Conservation (phyloP, 2,888 invertebrate genomes). For the Blera fallax region DNA sequence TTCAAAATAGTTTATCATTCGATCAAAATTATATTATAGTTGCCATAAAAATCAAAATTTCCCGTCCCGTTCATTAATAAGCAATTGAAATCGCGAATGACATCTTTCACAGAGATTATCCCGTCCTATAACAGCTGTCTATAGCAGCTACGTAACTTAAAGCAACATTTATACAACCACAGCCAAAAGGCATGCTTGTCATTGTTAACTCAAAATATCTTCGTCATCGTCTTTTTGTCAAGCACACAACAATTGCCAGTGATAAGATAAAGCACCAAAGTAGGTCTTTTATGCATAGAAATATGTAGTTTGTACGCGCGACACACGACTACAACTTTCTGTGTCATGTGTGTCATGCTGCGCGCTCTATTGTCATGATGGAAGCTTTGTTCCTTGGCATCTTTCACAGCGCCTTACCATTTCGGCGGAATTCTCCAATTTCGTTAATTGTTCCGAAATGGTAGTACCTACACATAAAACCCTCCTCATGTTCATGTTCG, state of each 20-base stretch:
- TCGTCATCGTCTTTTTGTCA: conserved; percentile 3
- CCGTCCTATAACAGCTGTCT: background rate
- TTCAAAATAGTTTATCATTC: background rate
- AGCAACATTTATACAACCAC: background rate
- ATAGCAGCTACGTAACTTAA: background rate
- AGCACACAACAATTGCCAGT: background rate
- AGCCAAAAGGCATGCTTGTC: background rate
- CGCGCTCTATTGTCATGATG: background rate
- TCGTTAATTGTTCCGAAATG: conserved; percentile 31
- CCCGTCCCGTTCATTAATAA: background rate
- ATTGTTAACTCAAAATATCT: conserved; percentile 3
- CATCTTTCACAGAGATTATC: conserved; percentile 8
- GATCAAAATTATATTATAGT: background rate
- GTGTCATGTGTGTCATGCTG: conserved; percentile 18
- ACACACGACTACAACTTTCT: background rate
- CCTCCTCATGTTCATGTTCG: background rate
- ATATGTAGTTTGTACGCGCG: conserved; percentile 5
- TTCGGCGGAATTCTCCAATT: conserved; percentile 18
- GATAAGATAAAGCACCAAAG: conserved; percentile 46
- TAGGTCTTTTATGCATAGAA: conserved; percentile 18
- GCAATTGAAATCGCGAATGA: background rate
- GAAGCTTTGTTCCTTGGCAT: conserved; percentile 16
- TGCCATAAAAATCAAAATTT: background rate
- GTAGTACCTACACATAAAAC: background rate
- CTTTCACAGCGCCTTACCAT: background rate